A percentile compares a stretch with the other conserved stretches of the same genome.
Evolutionary conservation across 2,888 invertebrate genomes (phyloP).

Genomic region (Pammene aurita): DNA sequence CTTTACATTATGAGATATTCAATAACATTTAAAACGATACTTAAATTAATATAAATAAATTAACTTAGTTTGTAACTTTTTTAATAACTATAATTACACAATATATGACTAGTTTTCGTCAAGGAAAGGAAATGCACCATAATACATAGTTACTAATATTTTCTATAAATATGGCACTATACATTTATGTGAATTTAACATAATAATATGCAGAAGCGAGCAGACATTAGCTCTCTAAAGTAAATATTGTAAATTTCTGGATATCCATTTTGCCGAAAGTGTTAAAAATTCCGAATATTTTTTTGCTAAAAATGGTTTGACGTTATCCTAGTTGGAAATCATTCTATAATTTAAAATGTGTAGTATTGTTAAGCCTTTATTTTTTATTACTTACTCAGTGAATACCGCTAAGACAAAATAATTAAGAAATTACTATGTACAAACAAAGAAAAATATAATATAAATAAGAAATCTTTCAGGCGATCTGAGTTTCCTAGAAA

Average conservation of each 20-base stretch:
- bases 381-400: too few relatives aligned
- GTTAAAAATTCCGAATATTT: too few relatives aligned
- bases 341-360: too few relatives aligned
- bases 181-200: conserved; percentile 34
- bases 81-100: conserved; percentile 46
- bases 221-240: conserved; percentile 18
- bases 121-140: conserved; percentile 75
- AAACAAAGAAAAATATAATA: too few relatives aligned
- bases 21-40: conserved; percentile 32
- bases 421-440: too few relatives aligned
- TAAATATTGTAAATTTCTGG: not conserved
- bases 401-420: too few relatives aligned
- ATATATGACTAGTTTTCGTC: conserved; percentile 74
- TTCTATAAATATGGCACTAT: conserved; percentile 50
- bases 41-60: conserved; percentile 55
- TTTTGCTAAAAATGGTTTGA: too few relatives aligned
- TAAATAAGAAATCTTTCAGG: too few relatives aligned
- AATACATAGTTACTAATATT: conserved; percentile 59
- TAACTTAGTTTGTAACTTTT: conserved; percentile 51
- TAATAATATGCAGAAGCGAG: conserved; percentile 36
- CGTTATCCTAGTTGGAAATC: too few relatives aligned
- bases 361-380: too few relatives aligned
- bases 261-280: too few relatives aligned
- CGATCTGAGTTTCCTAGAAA: too few relatives aligned
- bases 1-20: not conserved